Evolutionary conservation across 2,797 vertebrate genomes (phyloP).

Genomic region (Gorsachius magnificus): DNA sequence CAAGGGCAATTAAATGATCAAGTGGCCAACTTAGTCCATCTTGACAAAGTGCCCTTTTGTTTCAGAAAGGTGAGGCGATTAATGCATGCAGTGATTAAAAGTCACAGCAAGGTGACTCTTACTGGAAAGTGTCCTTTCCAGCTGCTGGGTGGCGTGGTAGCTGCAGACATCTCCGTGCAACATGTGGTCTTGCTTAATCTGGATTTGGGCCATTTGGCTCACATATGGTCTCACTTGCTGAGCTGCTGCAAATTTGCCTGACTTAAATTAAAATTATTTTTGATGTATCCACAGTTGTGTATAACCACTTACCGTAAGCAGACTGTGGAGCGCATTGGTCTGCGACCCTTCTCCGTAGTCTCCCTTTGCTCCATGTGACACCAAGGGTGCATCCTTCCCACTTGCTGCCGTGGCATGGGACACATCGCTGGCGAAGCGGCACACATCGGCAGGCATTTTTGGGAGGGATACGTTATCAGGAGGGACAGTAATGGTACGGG

Average conservation of each 20-base stretch:
- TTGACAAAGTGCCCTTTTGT: neutral
- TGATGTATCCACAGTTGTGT: neutral
- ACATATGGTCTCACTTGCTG: neutral
- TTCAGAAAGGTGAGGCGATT: neutral
- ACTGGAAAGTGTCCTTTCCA: neutral
- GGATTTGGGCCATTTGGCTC: constrained; percentile 15
- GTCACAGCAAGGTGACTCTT: neutral
- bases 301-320: neutral
- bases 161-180: neutral
- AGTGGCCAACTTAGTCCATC: neutral
- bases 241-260: neutral
- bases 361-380: fast-evolving
- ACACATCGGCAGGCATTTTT: fast-evolving
- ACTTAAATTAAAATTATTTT: constrained; percentile 11
- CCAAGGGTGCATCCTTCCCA: neutral
- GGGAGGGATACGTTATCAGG: neutral
- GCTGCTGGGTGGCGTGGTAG: neutral
- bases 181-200: neutral
- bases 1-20: constrained; percentile 29
- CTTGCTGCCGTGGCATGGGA: fast-evolving
- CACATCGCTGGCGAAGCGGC: fast-evolving
- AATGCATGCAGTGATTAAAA: neutral
- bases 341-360: neutral
- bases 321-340: fast-evolving
- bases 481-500: neutral